Percentiles rank a stretch among this genome's conserved stretches.
These are phyloP conservation scores for Augochlora pura DNA, from an alignment of 1,140 invertebrate genomes.

Conservation along the genomic window DNA sequence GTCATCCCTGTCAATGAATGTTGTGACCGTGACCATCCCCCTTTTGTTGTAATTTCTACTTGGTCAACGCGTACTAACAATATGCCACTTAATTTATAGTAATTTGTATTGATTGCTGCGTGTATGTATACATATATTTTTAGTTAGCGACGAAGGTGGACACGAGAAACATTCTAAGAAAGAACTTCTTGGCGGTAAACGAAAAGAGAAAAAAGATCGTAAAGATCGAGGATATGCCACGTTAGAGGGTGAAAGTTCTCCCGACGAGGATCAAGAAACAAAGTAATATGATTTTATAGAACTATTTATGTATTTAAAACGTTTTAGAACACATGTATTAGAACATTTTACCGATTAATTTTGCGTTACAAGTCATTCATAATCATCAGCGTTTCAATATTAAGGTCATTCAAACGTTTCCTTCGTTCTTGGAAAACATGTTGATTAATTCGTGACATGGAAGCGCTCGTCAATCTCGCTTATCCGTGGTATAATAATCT, in stretches of 20 bases:
- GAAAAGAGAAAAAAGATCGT: conserved; percentile 91
- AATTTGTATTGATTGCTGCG: not conserved
- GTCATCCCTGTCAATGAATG: conserved; percentile 23
- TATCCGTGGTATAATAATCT: not conserved
- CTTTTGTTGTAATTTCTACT: not conserved
- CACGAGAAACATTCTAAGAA: conserved; percentile 89
- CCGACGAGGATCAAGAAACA: conserved; percentile 91
- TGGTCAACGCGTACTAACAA: not conserved
- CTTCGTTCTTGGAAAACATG: not conserved
- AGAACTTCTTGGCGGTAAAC: conserved; percentile 86
- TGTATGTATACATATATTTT: conserved; percentile 13
- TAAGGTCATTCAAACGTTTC: not conserved
- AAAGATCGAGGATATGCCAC: conserved; percentile 94
- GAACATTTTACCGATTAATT: not conserved
- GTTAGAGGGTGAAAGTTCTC: conserved; percentile 95
- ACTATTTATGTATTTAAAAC: not conserved
- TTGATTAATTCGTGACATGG: not conserved
- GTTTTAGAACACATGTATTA: not conserved
- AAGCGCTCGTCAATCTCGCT: not conserved
- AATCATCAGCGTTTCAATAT: not conserved
- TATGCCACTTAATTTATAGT: not conserved
- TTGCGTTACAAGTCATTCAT: not conserved
- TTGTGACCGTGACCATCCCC: not conserved
- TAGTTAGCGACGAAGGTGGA: conserved; percentile 88
- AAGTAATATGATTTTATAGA: conserved; percentile 82